Evolutionary conservation across 1,140 invertebrate genomes (phyloP).

Genomic region (Drosophila ananassae): DNA sequence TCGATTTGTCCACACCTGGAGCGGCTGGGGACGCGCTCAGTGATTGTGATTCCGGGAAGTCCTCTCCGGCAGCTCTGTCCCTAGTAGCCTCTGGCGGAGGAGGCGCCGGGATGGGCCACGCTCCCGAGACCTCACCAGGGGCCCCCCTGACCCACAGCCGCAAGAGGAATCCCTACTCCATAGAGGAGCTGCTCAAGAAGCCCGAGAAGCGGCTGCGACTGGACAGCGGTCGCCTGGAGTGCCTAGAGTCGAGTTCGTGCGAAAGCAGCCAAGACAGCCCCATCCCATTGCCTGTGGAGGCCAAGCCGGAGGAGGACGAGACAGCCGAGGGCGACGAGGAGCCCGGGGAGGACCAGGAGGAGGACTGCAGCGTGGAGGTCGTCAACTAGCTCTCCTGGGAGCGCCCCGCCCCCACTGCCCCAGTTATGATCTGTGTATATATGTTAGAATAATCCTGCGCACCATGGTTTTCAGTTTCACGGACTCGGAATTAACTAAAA

Average conservation of each 20-base stretch:
- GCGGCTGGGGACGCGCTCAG: slow-evolving; percentile 58
- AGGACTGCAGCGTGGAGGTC: slow-evolving; percentile 76
- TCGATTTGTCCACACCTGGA: slow-evolving; percentile 68
- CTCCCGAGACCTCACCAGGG: slow-evolving; percentile 8
- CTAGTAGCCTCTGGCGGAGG: slow-evolving; percentile 23
- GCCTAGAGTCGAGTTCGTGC: slow-evolving; percentile 60
- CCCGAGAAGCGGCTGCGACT: slow-evolving; percentile 86
- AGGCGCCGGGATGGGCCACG: neutral
- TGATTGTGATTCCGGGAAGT: slow-evolving; percentile 81
- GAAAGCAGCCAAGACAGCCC: slow-evolving; percentile 56
- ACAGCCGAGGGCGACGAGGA: slow-evolving; percentile 40
- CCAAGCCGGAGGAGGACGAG: slow-evolving; percentile 20
- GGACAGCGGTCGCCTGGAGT: slow-evolving; percentile 51
- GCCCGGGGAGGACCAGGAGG: slow-evolving; percentile 36
- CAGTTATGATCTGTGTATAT: slow-evolving; percentile 49
- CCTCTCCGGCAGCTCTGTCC: slow-evolving; percentile 68
- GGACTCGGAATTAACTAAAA: slow-evolving; percentile 5
- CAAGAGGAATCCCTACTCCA: slow-evolving; percentile 93
- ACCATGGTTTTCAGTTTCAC: neutral
- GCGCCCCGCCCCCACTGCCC: slow-evolving; percentile 6
- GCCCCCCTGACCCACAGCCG: slow-evolving; percentile 81
- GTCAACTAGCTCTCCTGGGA: slow-evolving; percentile 53
- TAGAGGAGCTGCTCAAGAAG: slow-evolving; percentile 93
- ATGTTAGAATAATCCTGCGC: slow-evolving; percentile 28
- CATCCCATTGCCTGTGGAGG: neutral